A percentile compares a stretch with the other conserved stretches of the same genome.
Conservation (phyloP, 1,140 invertebrate genomes). For the Apis laboriosa region DNA sequence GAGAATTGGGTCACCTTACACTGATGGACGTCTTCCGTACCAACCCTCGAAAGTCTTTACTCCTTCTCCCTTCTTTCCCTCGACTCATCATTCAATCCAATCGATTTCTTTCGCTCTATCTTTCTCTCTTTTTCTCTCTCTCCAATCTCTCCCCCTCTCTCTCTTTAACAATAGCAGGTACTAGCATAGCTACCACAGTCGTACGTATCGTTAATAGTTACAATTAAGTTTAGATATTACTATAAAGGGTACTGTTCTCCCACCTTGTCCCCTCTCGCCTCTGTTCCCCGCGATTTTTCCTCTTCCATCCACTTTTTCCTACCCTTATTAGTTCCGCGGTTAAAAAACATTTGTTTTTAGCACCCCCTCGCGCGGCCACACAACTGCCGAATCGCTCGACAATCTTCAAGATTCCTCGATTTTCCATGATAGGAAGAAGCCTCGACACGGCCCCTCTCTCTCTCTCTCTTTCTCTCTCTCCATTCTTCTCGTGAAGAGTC, state of each 20-base stretch:
- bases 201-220: conserved; percentile 81
- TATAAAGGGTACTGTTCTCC: conserved; percentile 70
- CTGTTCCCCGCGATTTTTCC: neutral
- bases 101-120: neutral
- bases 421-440: neutral
- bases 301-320: conserved; percentile 5
- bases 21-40: too few species aligned
- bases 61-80: neutral
- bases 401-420: neutral
- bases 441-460: too few species aligned
- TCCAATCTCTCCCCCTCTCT: conserved; percentile 42
- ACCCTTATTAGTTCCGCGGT: conserved; percentile 62
- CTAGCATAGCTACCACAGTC: conserved; percentile 82
- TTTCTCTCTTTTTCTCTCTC: neutral
- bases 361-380: conserved; percentile 43
- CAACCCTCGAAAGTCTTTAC: too few species aligned
- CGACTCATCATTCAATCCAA: neutral
- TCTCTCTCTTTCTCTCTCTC: too few species aligned
- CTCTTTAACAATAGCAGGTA: conserved; percentile 81
- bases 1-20: too few species aligned
- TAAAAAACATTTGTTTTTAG: conserved; percentile 56
- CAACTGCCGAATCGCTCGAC: conserved; percentile 39
- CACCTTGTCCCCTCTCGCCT: conserved; percentile 59
- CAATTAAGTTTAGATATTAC: conserved; percentile 79
- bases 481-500: too few species aligned